Base-by-base conservation (phyloP, 2,888 invertebrate species). In the Molanna angustata region DNA sequence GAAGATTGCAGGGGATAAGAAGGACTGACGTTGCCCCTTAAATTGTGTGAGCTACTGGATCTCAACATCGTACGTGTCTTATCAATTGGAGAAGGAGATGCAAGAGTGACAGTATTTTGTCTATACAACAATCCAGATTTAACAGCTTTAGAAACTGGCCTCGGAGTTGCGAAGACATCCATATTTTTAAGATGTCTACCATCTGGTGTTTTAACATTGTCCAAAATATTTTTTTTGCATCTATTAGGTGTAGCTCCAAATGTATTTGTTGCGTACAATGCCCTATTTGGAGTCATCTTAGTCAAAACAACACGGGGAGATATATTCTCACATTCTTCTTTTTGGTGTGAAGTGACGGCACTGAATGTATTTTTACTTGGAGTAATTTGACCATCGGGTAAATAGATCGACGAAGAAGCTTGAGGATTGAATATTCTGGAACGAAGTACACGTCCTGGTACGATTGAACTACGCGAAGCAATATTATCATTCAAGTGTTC, bases 391-490 rank as follows among this genome's bases (percentile, higher is more conserved):
- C 54, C 54, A 33, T 50, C 42, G 9, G 54, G 54, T 21, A 46
- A 21, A 46, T 50, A 54, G 16, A 47, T 27, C 17, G 54, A 45
- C n/a, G 47, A 47, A 22, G 54, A 49, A 14, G 41, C 54, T 42
- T 48, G 44, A 6, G 48, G 39, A 20, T 42, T 40, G 64, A 67
- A 13, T 62, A 20, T 55, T 64, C 68, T 19, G 60, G 64, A 27
- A 56, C 64, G 61, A 61, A 73, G 4, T 56, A 63, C 37, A 45
- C 70, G 33, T 64, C 64, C 64, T 1, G 67, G 65, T 14, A 70
- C 69, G 66, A 80, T 67, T 0, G 82, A 81, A 57, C 82, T 82
- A 54, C 81, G 75, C 19, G 79, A 66, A 57, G 78, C 75, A 44
- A 73, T 69, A 27, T 74, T 72, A 27, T 76, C 71, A 48, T 75